phyloP scores from a whole-genome alignment of 2,888 invertebrate species.

The Trissonchulus sp. region DNA sequence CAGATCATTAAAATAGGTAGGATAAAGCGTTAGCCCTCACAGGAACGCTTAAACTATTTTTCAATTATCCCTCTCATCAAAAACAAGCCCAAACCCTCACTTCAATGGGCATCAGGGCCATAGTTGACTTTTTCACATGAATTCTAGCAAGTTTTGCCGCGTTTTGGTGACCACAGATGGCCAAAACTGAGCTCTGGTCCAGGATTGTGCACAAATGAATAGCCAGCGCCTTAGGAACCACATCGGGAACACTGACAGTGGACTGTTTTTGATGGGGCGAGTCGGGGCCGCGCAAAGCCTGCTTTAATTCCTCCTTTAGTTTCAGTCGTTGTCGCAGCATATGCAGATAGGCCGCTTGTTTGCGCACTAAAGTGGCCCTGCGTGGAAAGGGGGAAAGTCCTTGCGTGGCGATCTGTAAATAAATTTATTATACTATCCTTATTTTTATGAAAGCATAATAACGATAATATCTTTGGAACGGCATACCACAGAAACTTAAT shows the following conservation, averaged over 20 bases:
- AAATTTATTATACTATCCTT: no score
- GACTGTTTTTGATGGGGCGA: background rate
- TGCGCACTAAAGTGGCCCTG: constrained; percentile 53
- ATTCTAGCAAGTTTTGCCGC: constrained; percentile 30
- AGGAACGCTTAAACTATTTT: no score
- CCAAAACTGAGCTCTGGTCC: constrained; percentile 5
- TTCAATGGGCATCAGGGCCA: constrained; percentile 26
- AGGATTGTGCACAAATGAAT: background rate
- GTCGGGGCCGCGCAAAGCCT: constrained; percentile 36
- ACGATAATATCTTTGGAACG: no score
- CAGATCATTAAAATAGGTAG: no score
- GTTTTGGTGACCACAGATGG: constrained; percentile 32
- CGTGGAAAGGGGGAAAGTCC: constrained; percentile 56
- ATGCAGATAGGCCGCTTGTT: constrained; percentile 56
- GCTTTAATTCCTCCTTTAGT: constrained; percentile 50
- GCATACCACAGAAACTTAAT: no score
- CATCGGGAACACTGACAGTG: background rate
- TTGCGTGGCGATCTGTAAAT: constrained; percentile 56
- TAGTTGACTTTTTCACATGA: constrained; percentile 23
- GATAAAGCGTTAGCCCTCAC: no score
- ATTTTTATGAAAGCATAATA: no score
- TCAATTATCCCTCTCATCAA: no score
- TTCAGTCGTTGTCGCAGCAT: constrained; percentile 55
- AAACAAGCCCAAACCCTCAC: no score
- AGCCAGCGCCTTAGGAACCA: background rate